Evolutionary conservation across 1,140 invertebrate genomes (phyloP).

Genomic region (Ganaspis sp.): DNA sequence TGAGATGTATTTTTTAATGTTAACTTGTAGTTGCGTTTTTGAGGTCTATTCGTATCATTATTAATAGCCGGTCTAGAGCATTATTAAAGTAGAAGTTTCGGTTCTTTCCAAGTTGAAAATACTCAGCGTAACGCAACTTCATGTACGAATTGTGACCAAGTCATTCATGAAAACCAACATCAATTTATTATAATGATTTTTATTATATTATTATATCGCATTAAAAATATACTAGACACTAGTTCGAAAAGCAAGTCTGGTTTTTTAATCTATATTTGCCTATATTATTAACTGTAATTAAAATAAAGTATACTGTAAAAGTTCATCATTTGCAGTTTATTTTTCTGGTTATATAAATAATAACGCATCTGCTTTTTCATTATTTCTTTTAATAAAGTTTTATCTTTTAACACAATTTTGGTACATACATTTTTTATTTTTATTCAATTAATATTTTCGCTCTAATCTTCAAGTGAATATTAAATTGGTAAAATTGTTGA

Average conservation of each 20-base stretch:
- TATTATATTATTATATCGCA: conserved; percentile 11
- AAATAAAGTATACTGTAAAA: conserved; percentile 42
- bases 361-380: too few relatives aligned
- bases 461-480: too few relatives aligned
- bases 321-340: neutral
- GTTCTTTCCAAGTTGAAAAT: neutral
- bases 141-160: neutral
- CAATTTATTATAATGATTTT: neutral
- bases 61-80: too few relatives aligned
- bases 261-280: conserved; percentile 47
- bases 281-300: conserved; percentile 35
- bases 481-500: too few relatives aligned
- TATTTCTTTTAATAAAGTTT: too few relatives aligned
- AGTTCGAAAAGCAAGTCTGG: conserved; percentile 33
- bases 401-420: too few relatives aligned
- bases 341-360: neutral
- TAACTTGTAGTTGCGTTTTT: neutral
- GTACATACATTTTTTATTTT: too few relatives aligned
- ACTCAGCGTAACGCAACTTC: neutral
- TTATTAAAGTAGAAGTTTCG: too few relatives aligned
- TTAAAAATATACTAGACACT: neutral
- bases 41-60: too few relatives aligned
- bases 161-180: neutral
- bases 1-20: neutral
- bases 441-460: too few relatives aligned